phyloP scores from a whole-genome alignment of 2,888 invertebrate species.

The Odontocerum albicorne region DNA sequence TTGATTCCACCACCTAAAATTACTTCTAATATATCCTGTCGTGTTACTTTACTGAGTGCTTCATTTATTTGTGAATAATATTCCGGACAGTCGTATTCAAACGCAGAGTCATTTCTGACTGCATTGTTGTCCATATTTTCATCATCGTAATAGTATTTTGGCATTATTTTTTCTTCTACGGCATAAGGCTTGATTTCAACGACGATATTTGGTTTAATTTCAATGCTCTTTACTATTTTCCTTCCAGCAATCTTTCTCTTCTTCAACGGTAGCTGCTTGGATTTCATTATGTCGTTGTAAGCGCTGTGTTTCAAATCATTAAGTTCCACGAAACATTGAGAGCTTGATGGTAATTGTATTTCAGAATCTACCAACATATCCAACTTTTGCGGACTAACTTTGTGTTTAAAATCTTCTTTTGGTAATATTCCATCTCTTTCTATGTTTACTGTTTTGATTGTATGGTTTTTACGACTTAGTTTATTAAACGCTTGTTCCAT shows the following conservation, averaged over 20 bases:
- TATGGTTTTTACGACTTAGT: slow-evolving; percentile 7
- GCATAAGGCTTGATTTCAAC: slow-evolving; percentile 12
- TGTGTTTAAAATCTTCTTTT: background rate
- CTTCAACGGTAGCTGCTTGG: slow-evolving; percentile 14
- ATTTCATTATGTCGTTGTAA: background rate
- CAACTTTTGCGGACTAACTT: slow-evolving; percentile 5
- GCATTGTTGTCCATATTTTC: background rate
- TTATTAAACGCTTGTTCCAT: slow-evolving; percentile 21
- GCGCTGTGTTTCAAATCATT: slow-evolving; percentile 3
- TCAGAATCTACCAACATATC: slow-evolving; percentile 12
- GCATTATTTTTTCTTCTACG: slow-evolving; percentile 13
- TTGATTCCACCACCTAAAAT: slow-evolving; percentile 49
- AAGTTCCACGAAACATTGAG: slow-evolving; percentile 9
- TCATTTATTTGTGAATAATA: slow-evolving; percentile 54
- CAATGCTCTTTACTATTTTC: slow-evolving; percentile 9
- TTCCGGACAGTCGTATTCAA: slow-evolving; percentile 14
- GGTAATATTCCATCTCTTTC: slow-evolving; percentile 9
- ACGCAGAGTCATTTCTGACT: background rate
- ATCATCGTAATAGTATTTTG: background rate
- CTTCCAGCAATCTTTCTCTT: slow-evolving; percentile 8
- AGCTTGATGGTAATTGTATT: slow-evolving; percentile 8
- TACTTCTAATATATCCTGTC: slow-evolving; percentile 56
- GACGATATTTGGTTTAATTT: slow-evolving; percentile 13
- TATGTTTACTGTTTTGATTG: slow-evolving; percentile 19
- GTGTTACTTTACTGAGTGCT: slow-evolving; percentile 51